Conservation (phyloP, 2,888 invertebrate species). For the Flexamia atlantica region DNA sequence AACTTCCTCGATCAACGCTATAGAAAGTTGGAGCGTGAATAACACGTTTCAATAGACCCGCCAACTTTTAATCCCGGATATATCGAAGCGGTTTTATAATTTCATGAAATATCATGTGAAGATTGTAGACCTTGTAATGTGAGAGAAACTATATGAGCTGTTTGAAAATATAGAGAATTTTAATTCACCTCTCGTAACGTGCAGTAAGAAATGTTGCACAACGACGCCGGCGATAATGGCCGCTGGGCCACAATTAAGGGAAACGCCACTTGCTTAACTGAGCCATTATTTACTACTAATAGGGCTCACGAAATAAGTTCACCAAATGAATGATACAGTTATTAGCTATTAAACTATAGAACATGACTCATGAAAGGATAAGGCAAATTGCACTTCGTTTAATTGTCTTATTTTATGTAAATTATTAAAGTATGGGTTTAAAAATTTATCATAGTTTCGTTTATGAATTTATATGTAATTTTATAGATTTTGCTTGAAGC, state of each 20-base stretch:
- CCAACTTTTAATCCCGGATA: not conserved
- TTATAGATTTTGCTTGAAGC: too few relatives aligned
- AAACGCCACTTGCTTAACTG: conserved; percentile 1
- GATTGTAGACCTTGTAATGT: not conserved
- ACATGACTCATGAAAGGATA: too few relatives aligned
- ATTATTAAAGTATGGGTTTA: too few relatives aligned
- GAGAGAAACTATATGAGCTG: not conserved
- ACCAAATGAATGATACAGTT: too few relatives aligned
- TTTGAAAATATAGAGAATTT: not conserved
- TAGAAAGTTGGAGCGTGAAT: not conserved
- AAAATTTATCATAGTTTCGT: too few relatives aligned
- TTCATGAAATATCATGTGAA: not conserved
- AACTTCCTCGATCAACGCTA: not conserved
- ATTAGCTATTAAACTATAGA: too few relatives aligned
- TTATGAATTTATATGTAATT: too few relatives aligned
- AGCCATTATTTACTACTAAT: not conserved
- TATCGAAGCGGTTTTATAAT: not conserved
- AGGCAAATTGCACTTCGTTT: too few relatives aligned
- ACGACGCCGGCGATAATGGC: not conserved
- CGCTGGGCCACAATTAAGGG: not conserved
- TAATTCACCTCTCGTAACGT: not conserved
- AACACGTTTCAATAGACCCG: not conserved
- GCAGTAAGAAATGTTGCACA: not conserved
- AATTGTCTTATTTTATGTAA: too few relatives aligned
- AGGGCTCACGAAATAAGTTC: not conserved